A percentile compares a stretch with the other conserved stretches of the same genome.
Evolutionary conservation across 2,888 invertebrate genomes (phyloP).

Genomic region (Podotricha telesiphe): DNA sequence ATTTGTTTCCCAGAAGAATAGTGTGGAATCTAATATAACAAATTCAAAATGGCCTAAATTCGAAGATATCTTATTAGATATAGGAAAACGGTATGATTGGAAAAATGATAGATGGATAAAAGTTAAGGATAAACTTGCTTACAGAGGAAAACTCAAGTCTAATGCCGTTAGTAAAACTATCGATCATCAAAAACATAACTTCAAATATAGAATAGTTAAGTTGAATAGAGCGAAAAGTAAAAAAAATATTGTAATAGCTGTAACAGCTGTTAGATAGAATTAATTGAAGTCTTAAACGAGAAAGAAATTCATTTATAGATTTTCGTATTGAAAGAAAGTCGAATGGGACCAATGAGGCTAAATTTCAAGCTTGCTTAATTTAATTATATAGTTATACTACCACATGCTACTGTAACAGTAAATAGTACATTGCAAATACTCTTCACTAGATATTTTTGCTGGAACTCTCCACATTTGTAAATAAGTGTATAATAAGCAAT

Average conservation of each 20-base stretch:
- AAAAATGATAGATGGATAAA: slow-evolving; percentile 80
- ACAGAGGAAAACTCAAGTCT: slow-evolving; percentile 39
- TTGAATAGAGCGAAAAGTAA: slow-evolving; percentile 73
- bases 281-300: not conserved
- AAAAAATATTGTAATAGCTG: slow-evolving; percentile 75
- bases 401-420: slow-evolving; percentile 17
- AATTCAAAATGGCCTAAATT: slow-evolving; percentile 69
- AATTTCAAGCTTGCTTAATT: slow-evolving; percentile 46
- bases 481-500: slow-evolving; percentile 20
- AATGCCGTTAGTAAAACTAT: slow-evolving; percentile 51
- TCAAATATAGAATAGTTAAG: slow-evolving; percentile 74
- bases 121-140: slow-evolving; percentile 61
- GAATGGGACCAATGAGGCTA: slow-evolving; percentile 71
- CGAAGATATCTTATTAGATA: slow-evolving; percentile 68
- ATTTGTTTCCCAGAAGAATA: not conserved
- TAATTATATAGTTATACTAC: not conserved
- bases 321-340: slow-evolving; percentile 57
- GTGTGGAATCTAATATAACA: slow-evolving; percentile 1
- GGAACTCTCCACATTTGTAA: slow-evolving; percentile 14
- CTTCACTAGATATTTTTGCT: slow-evolving; percentile 24
- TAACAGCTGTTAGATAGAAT: slow-evolving; percentile 75
- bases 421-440: slow-evolving; percentile 11
- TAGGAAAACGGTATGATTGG: slow-evolving; percentile 77
- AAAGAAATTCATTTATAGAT: slow-evolving; percentile 22
- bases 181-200: slow-evolving; percentile 69